Evolutionary conservation across 2,113 vertebrate species (phyloP).

Genomic region (Cyrtonyx montezumae): DNA sequence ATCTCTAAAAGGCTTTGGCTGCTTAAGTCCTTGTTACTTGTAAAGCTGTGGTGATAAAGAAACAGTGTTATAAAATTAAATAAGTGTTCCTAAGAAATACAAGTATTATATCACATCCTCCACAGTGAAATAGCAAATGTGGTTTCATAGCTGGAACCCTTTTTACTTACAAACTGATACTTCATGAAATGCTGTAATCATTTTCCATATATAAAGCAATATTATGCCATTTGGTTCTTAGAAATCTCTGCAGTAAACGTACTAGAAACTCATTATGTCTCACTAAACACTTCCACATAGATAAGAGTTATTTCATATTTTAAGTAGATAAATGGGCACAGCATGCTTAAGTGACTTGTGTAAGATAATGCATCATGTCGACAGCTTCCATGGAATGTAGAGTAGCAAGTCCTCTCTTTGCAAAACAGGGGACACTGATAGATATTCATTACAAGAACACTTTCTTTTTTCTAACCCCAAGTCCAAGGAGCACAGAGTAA

Average conservation of each 20-base stretch:
- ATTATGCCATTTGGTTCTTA: not conserved
- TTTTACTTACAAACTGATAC: conserved; percentile 23
- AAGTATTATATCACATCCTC: not conserved
- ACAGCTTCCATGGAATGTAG: not conserved
- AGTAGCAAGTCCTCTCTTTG: not conserved
- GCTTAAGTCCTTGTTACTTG: not conserved
- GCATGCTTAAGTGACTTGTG: not conserved
- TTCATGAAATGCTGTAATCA: conserved; percentile 20
- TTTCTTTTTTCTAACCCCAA: not conserved
- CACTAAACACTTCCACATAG: conserved; percentile 15
- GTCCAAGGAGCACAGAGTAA: conserved; percentile 3
- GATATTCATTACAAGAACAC: not conserved
- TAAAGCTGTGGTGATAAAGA: not conserved
- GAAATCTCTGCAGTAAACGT: conserved; percentile 41
- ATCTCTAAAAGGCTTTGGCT: not conserved
- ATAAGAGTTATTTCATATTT: conserved; percentile 25
- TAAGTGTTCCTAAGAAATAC: not conserved
- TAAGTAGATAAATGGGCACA: conserved; percentile 25
- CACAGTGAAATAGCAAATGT: not conserved
- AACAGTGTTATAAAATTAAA: not conserved
- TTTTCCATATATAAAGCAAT: conserved; percentile 21
- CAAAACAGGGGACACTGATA: not conserved
- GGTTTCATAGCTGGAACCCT: not conserved
- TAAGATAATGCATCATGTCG: conserved; percentile 4
- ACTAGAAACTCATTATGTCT: conserved; percentile 47